Percentiles rank a stretch among this genome's conserved stretches.
Conservation (phyloP, 2,113 vertebrate genomes). For the Camelus bactrianus region DNA sequence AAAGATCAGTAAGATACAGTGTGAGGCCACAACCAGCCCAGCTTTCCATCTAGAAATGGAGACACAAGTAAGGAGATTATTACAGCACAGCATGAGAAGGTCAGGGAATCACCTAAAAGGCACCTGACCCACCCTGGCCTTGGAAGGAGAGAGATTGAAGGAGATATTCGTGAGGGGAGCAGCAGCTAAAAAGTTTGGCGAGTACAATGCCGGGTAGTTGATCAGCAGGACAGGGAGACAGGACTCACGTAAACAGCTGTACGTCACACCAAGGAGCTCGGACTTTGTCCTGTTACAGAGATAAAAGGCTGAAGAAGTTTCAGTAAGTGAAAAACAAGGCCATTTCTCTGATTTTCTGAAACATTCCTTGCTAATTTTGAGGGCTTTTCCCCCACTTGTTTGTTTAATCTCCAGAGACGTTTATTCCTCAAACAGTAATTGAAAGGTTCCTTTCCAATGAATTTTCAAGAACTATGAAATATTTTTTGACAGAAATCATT, state of each 20-base stretch:
- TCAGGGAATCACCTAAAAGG: background rate
- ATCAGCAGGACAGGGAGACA: background rate
- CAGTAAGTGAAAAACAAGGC: background rate
- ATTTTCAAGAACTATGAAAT: slow-evolving; percentile 48
- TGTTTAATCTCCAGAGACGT: background rate
- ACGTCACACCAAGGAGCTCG: fast-evolving
- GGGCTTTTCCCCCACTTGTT: background rate
- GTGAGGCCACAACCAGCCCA: background rate
- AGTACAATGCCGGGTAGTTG: background rate
- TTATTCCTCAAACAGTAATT: slow-evolving; percentile 7
- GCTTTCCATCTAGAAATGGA: background rate
- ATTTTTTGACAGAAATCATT: background rate
- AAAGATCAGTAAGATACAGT: background rate
- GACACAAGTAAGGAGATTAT: background rate
- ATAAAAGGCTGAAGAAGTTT: background rate
- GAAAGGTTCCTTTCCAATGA: background rate
- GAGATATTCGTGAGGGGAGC: background rate
- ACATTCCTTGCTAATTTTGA: background rate
- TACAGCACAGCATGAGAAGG: background rate
- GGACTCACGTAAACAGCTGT: background rate
- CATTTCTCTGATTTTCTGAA: background rate
- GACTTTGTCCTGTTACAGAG: background rate
- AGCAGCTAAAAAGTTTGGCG: background rate
- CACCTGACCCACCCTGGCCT: background rate
- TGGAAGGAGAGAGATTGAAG: background rate